Percentiles rank a stretch among this genome's conserved stretches.
phyloP scores from a whole-genome alignment of 2,888 invertebrate genomes.

The Meiosimyza platycephala region DNA sequence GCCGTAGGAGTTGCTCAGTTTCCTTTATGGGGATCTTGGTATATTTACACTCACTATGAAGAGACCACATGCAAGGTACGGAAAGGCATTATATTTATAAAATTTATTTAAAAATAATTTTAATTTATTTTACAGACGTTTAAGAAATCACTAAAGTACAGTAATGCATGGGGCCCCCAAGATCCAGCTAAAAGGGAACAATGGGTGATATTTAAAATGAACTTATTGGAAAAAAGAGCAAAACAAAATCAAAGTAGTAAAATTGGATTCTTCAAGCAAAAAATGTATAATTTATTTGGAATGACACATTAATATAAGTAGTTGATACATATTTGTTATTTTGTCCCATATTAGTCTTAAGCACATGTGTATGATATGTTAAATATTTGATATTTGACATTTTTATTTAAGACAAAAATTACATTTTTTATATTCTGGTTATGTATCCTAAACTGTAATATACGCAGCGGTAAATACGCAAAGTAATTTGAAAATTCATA shows the following conservation, averaged over 20 bases:
- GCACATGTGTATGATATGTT: too few relatives aligned
- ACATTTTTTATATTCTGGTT: too few relatives aligned
- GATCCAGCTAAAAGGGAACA: slow-evolving; percentile 69
- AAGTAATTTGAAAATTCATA: too few relatives aligned
- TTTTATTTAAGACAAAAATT: too few relatives aligned
- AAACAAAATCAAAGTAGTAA: slow-evolving; percentile 49
- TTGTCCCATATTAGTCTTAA: too few relatives aligned
- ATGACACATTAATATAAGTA: background rate
- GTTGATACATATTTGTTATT: too few relatives aligned
- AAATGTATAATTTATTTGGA: slow-evolving; percentile 57
- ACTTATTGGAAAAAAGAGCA: slow-evolving; percentile 66
- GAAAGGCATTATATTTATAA: background rate
- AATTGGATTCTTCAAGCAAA: slow-evolving; percentile 56
- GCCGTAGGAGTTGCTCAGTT: slow-evolving; percentile 69
- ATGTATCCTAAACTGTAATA: too few relatives aligned
- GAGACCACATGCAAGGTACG: slow-evolving; percentile 50
- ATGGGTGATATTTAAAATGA: slow-evolving; percentile 72
- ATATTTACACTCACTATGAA: slow-evolving; percentile 47
- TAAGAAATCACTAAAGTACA: slow-evolving; percentile 13
- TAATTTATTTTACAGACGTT: slow-evolving; percentile 36
- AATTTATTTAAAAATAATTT: background rate
- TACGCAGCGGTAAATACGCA: too few relatives aligned
- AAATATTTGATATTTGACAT: too few relatives aligned
- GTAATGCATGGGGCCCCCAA: slow-evolving; percentile 73
- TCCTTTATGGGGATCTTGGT: slow-evolving; percentile 68